A percentile compares a stretch with the other conserved stretches of the same genome.
phyloP scores from a whole-genome alignment of 2,113 vertebrate genomes.

The Syngnathoides biaculeatus region DNA sequence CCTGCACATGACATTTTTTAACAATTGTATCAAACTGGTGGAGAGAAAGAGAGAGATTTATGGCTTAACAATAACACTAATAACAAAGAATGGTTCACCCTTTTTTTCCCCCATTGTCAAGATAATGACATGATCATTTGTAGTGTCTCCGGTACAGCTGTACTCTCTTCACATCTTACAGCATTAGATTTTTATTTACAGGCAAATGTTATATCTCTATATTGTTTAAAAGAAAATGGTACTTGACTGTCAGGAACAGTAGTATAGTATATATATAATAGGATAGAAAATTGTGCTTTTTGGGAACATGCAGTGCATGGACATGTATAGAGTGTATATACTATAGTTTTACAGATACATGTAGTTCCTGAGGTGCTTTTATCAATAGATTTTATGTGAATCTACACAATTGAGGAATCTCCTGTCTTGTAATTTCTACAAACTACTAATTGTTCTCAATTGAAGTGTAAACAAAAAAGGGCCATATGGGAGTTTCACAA shows the following conservation, averaged over 20 bases:
- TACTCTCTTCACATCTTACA: slow-evolving; percentile 10
- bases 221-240: slow-evolving; percentile 8
- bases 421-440: no score
- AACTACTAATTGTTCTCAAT: no score
- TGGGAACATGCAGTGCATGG: background rate
- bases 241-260: background rate
- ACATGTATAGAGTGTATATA: background rate
- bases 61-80: slow-evolving; percentile 60
- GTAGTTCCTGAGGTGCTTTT: background rate
- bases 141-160: no score
- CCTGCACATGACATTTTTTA: slow-evolving; percentile 36
- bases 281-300: background rate
- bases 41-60: slow-evolving; percentile 38
- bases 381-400: background rate
- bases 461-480: no score
- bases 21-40: slow-evolving; percentile 57
- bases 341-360: background rate
- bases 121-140: slow-evolving; percentile 10
- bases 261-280: no score
- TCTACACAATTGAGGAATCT: background rate
- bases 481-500: no score
- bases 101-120: slow-evolving; percentile 41
- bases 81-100: slow-evolving; percentile 52
- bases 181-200: background rate
- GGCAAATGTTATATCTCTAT: background rate